These are phyloP conservation scores for Gymnoscelis rufifasciata DNA, from an alignment of 2,888 invertebrate species.

Conservation along the genomic window DNA sequence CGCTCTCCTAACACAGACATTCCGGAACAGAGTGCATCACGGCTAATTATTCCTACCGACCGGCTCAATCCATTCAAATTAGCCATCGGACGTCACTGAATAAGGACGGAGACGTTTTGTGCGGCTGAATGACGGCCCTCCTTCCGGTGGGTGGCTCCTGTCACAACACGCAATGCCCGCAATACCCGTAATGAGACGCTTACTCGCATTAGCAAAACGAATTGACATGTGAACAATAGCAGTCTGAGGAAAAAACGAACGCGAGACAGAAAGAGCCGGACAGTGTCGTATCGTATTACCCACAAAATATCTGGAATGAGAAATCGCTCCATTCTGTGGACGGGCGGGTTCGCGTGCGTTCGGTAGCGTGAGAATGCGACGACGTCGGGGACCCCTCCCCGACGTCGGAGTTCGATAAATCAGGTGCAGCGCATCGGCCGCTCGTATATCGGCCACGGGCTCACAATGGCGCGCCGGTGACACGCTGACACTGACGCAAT, in stretches of 20 bases:
- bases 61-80: conserved; percentile 75
- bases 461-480: conserved; percentile 67
- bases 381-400: conserved; percentile 50
- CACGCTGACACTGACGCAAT: conserved; percentile 71
- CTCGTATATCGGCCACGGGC: conserved; percentile 59
- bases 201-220: conserved; percentile 80
- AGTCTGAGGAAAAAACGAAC: conserved; percentile 65
- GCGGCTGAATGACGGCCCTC: conserved; percentile 73
- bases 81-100: conserved; percentile 73
- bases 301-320: conserved; percentile 79
- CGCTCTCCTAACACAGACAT: conserved; percentile 44
- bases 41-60: conserved; percentile 75
- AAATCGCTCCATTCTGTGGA: conserved; percentile 73
- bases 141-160: conserved; percentile 79
- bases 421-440: conserved; percentile 57
- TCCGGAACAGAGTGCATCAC: conserved; percentile 41
- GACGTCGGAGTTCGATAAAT: conserved; percentile 69
- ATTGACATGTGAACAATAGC: conserved; percentile 80
- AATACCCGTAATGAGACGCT: conserved; percentile 75
- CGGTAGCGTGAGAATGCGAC: conserved; percentile 77
- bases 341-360: conserved; percentile 75
- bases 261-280: conserved; percentile 76
- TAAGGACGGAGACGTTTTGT: conserved; percentile 74
- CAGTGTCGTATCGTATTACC: conserved; percentile 79
- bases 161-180: conserved; percentile 78